Base-by-base conservation (phyloP, 2,113 vertebrate genomes). In the Electrona antarctica region DNA sequence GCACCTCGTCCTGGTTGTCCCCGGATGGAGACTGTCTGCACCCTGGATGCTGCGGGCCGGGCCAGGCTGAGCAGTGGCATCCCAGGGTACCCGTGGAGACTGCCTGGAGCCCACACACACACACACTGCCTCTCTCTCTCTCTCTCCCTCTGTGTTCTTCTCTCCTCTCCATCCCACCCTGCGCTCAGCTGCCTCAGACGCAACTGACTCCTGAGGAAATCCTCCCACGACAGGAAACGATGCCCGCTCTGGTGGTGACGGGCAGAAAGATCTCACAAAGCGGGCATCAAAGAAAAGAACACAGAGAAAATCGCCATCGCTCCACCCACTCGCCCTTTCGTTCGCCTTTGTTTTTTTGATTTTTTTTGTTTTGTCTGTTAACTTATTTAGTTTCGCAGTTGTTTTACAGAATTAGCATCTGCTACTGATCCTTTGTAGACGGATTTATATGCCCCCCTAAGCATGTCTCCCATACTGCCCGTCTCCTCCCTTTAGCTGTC, bases 351-450 rank as follows among this genome's bases (percentile, higher is more conserved):
- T 82, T 88, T 90, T 85, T 77, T 21, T 4, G 33, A 41, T 85
- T 85, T 87, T 74, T 82, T 88, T 90, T n/a, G n/a, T n/a, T 85
- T 77, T 62, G 61, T 68, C 81, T 74, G 69, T 78, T 68, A 71
- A 85, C 89, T 85, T 81, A 81, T 89, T 90, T 81, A 75, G 80
- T 88, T 91, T 91, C 64, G 67, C 84, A 73, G 73, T 88, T 89
- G 81, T 91, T 92, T 90, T 80, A 77, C 61, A 78, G 76, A 89
- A 92, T 87, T 87, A 86, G 74, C 86, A 88, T 88, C 85, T 83
- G 84, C 78, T 88, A 74, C 73, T 67, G 65, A 85, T 80, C 79
- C 78, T 91, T 87, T 86, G 77, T 88, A 85, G 78, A 82, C 74
- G 74, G 81, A 88, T 89, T 82, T 88, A 84, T 71, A 81, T 85